These are phyloP conservation scores for Clarias batrachus DNA, from an alignment of 2,113 vertebrate genomes.

Conservation along the genomic window DNA sequence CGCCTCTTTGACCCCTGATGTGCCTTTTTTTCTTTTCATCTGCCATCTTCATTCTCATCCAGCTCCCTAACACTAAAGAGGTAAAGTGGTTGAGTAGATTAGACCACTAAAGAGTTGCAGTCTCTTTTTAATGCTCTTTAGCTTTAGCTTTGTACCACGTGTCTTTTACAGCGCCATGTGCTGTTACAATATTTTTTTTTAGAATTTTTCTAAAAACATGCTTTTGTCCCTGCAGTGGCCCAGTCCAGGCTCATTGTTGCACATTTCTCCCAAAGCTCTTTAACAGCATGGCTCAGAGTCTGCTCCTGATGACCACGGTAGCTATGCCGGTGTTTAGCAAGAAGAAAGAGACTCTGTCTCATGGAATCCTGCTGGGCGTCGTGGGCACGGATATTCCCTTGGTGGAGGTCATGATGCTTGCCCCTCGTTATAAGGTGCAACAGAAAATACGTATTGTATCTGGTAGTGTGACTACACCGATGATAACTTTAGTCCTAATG, in stretches of 20 bases:
- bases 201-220: neutral
- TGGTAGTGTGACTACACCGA: neutral
- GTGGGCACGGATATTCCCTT: conserved; percentile 92
- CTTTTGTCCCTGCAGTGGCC: neutral
- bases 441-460: neutral
- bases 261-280: conserved; percentile 75
- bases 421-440: conserved; percentile 88
- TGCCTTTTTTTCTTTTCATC: conserved; percentile 21
- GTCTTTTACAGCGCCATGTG: conserved; percentile 38
- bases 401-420: conserved; percentile 88
- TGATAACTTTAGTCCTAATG: conserved; percentile 7
- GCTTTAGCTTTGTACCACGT: neutral
- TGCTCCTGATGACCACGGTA: conserved; percentile 91
- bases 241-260: conserved; percentile 12
- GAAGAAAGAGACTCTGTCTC: conserved; percentile 94
- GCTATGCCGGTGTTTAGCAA: conserved; percentile 99
- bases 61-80: conserved; percentile 84
- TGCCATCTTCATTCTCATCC: conserved; percentile 54
- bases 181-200: conserved; percentile 5
- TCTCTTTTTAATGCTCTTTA: conserved; percentile 23
- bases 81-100: conserved; percentile 66
- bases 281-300: conserved; percentile 84
- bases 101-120: neutral
- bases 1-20: neutral
- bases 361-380: conserved; percentile 93